Evolutionary conservation across 2,888 invertebrate species (phyloP).

Genomic region (Augochlorella aurata): DNA sequence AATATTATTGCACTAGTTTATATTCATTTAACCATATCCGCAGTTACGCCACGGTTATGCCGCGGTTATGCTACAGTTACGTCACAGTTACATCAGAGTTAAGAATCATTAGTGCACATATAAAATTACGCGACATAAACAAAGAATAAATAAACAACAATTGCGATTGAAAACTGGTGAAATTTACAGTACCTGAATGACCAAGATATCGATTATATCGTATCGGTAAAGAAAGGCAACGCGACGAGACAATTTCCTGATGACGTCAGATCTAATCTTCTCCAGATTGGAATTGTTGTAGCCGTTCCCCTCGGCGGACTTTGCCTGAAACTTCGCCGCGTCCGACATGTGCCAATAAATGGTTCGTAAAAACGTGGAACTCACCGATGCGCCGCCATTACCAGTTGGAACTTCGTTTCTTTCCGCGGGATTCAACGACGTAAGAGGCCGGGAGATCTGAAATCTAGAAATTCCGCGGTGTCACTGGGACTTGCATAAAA

Average conservation of each 20-base stretch:
- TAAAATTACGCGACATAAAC: too few relatives aligned
- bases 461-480: constrained; percentile 28
- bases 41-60: too few relatives aligned
- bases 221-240: not conserved
- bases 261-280: constrained; percentile 8
- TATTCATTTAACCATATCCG: too few relatives aligned
- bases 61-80: too few relatives aligned
- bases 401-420: constrained; percentile 14
- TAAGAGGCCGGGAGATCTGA: constrained; percentile 34
- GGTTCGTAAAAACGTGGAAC: constrained; percentile 40
- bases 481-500: constrained; percentile 23
- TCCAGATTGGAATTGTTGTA: not conserved
- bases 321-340: constrained; percentile 24
- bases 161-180: too few relatives aligned
- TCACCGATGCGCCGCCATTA: constrained; percentile 37
- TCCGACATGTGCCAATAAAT: constrained; percentile 36
- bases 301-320: constrained; percentile 3
- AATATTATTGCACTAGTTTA: too few relatives aligned
- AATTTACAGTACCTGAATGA: too few relatives aligned
- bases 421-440: constrained; percentile 29
- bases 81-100: too few relatives aligned
- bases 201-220: too few relatives aligned
- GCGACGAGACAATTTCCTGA: constrained; percentile 9
- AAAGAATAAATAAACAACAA: too few relatives aligned
- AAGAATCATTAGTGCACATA: too few relatives aligned